phyloP scores from a whole-genome alignment of 2,113 vertebrate genomes.

The Lethenteron reissneri region DNA sequence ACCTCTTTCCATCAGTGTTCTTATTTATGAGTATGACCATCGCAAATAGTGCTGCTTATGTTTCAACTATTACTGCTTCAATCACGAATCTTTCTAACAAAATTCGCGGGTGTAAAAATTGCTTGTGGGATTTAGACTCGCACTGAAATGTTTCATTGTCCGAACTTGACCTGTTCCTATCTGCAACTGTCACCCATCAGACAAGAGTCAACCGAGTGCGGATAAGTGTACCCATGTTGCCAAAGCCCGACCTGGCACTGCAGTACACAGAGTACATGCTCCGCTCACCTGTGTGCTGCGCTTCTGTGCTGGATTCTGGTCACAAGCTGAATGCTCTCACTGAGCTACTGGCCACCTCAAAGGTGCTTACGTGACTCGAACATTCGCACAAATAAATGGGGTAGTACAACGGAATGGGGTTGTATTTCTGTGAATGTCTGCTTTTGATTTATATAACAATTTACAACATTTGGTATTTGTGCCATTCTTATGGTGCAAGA shows the following conservation, averaged over 20 bases:
- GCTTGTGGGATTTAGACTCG: too few relatives aligned
- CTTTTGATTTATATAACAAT: not conserved
- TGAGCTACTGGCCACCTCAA: constrained; percentile 35
- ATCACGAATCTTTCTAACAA: not conserved
- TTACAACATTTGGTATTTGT: too few relatives aligned
- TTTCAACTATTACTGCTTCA: not conserved
- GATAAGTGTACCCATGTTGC: too few relatives aligned
- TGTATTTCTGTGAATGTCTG: not conserved
- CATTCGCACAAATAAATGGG: not conserved
- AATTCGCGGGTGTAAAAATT: not conserved
- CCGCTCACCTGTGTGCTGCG: constrained; percentile 15
- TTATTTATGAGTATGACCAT: too few relatives aligned
- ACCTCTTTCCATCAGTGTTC: too few relatives aligned
- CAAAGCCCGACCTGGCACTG: too few relatives aligned
- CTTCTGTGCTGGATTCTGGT: constrained; percentile 28
- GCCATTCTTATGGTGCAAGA: too few relatives aligned
- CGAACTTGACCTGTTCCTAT: too few relatives aligned
- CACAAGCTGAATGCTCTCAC: constrained; percentile 30
- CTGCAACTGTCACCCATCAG: too few relatives aligned
- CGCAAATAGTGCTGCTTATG: not conserved
- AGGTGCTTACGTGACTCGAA: not conserved
- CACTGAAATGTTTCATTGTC: too few relatives aligned
- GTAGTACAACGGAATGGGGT: not conserved
- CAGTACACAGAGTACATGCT: too few relatives aligned
- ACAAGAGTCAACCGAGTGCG: too few relatives aligned